These are phyloP conservation scores for Macrotus californicus DNA, from an alignment of 2,113 vertebrate species.

Conservation along the genomic window DNA sequence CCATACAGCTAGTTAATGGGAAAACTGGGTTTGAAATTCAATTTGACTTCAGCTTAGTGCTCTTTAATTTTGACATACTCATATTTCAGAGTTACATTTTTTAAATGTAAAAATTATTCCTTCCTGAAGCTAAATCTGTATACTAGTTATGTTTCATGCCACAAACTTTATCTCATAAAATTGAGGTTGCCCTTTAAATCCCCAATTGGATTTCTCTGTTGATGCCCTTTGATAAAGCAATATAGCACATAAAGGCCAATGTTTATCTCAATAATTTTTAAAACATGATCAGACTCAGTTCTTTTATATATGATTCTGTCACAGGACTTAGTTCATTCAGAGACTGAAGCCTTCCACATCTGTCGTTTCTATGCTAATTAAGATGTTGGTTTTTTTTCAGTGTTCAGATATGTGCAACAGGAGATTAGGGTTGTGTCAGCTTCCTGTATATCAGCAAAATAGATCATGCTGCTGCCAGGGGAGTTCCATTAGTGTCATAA, in stretches of 20 bases:
- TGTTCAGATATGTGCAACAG: slow-evolving; percentile 22
- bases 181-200: slow-evolving; percentile 39
- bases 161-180: slow-evolving; percentile 32
- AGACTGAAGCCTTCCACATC: slow-evolving; percentile 1
- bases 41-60: slow-evolving; percentile 3
- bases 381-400: slow-evolving; percentile 4
- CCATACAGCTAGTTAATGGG: not conserved
- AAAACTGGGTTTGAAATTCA: slow-evolving; percentile 34
- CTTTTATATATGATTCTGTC: slow-evolving; percentile 24
- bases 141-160: slow-evolving; percentile 29
- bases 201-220: not conserved
- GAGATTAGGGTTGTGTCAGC: slow-evolving; percentile 31
- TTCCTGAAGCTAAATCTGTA: slow-evolving; percentile 6
- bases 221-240: slow-evolving; percentile 16
- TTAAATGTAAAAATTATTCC: not conserved
- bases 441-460: slow-evolving; percentile 50
- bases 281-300: slow-evolving; percentile 1
- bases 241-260: not conserved
- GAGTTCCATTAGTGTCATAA: slow-evolving; percentile 25
- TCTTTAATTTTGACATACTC: slow-evolving; percentile 45
- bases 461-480: slow-evolving; percentile 24
- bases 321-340: not conserved
- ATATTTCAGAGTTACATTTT: slow-evolving; percentile 29
- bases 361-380: slow-evolving; percentile 52
- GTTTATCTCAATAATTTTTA: not conserved